Evolutionary conservation across 2,113 vertebrate genomes (phyloP).

Genomic region (Tympanuchus pallidicinctus): DNA sequence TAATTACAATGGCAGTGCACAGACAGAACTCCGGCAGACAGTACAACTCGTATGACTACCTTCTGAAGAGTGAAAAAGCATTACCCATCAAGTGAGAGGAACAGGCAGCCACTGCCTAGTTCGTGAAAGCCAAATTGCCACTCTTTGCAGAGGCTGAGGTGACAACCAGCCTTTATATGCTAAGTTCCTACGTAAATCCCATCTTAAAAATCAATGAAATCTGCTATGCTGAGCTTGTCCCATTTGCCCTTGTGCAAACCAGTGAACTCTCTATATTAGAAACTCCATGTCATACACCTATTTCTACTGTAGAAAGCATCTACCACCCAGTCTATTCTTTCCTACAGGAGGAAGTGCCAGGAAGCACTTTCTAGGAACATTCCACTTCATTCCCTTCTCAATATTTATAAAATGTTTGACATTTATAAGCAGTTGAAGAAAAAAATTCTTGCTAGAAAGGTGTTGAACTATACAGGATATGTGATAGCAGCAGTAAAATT

Average conservation of each 20-base stretch:
- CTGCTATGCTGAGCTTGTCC: accelerated
- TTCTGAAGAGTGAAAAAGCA: not conserved
- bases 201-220: not conserved
- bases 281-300: not conserved
- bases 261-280: not conserved
- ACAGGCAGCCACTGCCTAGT: not conserved
- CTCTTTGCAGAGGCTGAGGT: not conserved
- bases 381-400: not conserved
- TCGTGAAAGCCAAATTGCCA: not conserved
- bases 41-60: not conserved
- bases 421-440: not conserved
- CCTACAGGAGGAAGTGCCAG: no score
- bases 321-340: not conserved
- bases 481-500: not conserved
- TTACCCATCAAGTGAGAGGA: not conserved
- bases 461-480: not conserved
- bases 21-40: not conserved
- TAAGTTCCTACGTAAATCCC: not conserved
- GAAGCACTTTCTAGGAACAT: not conserved
- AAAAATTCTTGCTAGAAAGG: not conserved
- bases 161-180: not conserved
- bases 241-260: not conserved
- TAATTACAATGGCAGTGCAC: not conserved
- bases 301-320: not conserved
- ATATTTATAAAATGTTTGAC: not conserved